Evolutionary conservation across 2,797 vertebrate genomes (phyloP).

Genomic region (Lateolabrax maculatus): DNA sequence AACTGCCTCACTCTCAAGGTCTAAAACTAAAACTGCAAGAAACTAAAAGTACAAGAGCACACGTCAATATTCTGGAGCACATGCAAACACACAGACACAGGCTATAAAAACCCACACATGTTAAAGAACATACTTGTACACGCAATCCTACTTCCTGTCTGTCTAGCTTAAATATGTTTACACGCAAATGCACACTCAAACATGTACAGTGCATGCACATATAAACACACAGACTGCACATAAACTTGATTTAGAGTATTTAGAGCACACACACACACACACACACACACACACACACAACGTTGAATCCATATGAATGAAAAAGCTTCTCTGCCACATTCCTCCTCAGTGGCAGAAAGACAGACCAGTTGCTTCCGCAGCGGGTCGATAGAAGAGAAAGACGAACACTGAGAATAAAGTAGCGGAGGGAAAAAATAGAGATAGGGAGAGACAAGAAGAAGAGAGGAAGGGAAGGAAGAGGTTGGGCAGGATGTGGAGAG

Average conservation of each 20-base stretch:
- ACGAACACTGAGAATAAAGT: slow-evolving; percentile 37
- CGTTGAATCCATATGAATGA: slow-evolving; percentile 55
- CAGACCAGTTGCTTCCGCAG: slow-evolving; percentile 56
- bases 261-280: too few species aligned
- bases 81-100: not conserved
- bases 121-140: slow-evolving; percentile 1
- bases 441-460: slow-evolving; percentile 32
- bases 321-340: slow-evolving; percentile 43
- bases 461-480: slow-evolving; percentile 13
- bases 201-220: slow-evolving; percentile 14
- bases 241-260: slow-evolving; percentile 30
- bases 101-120: not conserved
- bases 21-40: not conserved
- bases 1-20: not conserved
- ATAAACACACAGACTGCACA: slow-evolving; percentile 12
- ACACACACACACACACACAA: slow-evolving; percentile 36
- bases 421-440: not conserved
- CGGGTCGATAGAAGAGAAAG: slow-evolving; percentile 60
- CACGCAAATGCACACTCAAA: slow-evolving; percentile 5
- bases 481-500: slow-evolving; percentile 16
- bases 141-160: not conserved
- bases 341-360: slow-evolving; percentile 45
- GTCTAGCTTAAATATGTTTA: slow-evolving; percentile 1
- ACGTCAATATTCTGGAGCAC: not conserved
- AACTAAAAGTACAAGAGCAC: not conserved